phyloP scores from a whole-genome alignment of 2,888 invertebrate genomes.

The Adelphocoris suturalis region DNA sequence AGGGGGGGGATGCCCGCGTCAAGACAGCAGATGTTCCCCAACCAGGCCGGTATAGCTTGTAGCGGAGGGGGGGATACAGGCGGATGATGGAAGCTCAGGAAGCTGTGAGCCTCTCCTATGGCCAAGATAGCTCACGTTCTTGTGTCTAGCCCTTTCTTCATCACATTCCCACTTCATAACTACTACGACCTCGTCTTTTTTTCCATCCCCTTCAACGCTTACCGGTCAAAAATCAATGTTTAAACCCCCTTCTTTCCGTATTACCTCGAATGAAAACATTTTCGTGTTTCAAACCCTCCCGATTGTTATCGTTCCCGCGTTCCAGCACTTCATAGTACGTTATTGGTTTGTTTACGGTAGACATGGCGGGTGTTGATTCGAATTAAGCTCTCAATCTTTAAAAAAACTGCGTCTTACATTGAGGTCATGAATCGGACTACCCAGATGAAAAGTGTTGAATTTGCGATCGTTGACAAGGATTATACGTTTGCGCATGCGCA shows the following conservation, averaged over 20 bases:
- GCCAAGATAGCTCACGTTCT: conserved; percentile 66
- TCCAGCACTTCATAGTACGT: too few species aligned
- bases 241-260: not conserved
- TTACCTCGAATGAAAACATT: conserved; percentile 42
- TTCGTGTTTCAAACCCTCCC: too few species aligned
- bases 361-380: too few species aligned
- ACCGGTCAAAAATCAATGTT: conserved; percentile 56
- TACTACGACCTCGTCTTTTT: conserved; percentile 31
- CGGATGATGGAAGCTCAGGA: conserved; percentile 27
- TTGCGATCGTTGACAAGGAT: too few species aligned
- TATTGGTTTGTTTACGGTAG: too few species aligned
- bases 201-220: conserved; percentile 11
- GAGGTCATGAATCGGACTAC: too few species aligned
- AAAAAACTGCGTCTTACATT: too few species aligned
- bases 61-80: not conserved
- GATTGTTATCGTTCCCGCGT: too few species aligned
- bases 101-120: conserved; percentile 50
- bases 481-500: too few species aligned
- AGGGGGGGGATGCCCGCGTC: not conserved
- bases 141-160: conserved; percentile 62
- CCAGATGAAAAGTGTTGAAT: too few species aligned
- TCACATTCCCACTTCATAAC: conserved; percentile 66
- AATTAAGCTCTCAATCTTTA: too few species aligned
- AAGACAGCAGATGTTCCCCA: not conserved
- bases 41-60: not conserved